Evolutionary conservation across 2,888 invertebrate species (phyloP).

Genomic region (Drosophila rellima): DNA sequence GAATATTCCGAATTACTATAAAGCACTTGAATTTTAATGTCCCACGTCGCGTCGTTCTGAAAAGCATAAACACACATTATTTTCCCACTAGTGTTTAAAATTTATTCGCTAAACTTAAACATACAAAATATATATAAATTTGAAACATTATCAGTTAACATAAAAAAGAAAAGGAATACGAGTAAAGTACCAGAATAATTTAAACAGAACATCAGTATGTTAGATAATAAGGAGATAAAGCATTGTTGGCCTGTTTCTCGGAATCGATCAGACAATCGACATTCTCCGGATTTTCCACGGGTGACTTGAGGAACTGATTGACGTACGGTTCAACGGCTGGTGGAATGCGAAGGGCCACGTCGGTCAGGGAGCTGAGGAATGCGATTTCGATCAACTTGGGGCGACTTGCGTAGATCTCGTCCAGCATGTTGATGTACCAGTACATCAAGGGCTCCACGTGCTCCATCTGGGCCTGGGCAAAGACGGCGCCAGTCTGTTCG

Average conservation of each 20-base stretch:
- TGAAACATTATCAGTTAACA: not conserved
- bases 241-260: not conserved
- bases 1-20: no score
- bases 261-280: not conserved
- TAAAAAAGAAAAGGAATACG: not conserved
- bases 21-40: no score
- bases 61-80: no score
- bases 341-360: conserved; percentile 43
- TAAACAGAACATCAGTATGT: not conserved
- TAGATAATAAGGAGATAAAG: not conserved
- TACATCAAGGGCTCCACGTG: conserved; percentile 60
- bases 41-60: no score
- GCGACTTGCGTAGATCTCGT: conserved; percentile 67
- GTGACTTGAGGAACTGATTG: conserved; percentile 7
- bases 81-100: no score
- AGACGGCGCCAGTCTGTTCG: conserved; percentile 64
- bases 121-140: no score
- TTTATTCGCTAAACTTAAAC: no score
- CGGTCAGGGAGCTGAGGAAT: conserved; percentile 61
- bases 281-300: not conserved
- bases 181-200: not conserved
- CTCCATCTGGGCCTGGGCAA: conserved; percentile 61
- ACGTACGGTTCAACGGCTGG: conserved; percentile 45
- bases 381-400: conserved; percentile 76
- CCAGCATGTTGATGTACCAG: conserved; percentile 76